A percentile compares a stretch with the other conserved stretches of the same genome.
phyloP scores from a whole-genome alignment of 2,797 vertebrate species.

The Phylloscopus collybita region DNA sequence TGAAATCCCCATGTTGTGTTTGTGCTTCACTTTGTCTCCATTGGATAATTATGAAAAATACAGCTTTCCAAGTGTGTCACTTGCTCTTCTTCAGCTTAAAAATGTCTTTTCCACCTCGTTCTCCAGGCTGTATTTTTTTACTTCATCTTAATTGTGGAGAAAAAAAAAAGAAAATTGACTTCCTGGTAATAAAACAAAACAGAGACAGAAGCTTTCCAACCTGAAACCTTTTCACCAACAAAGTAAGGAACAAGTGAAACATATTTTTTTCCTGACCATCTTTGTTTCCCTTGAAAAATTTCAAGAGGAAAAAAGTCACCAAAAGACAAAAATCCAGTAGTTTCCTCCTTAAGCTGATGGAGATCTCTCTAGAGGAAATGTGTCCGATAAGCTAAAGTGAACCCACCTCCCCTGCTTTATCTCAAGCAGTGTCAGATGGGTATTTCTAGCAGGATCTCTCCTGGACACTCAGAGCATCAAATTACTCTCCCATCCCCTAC shows the following conservation, averaged over 20 bases:
- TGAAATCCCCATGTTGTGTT: not conserved
- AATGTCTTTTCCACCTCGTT: not conserved
- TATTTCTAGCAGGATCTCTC: slow-evolving; percentile 46
- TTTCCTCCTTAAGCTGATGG: slow-evolving; percentile 44
- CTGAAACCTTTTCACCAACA: not conserved
- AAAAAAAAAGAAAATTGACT: not conserved
- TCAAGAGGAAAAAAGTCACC: not conserved
- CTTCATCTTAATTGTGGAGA: not conserved
- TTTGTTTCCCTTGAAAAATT: not conserved
- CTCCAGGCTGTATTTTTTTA: slow-evolving; percentile 19
- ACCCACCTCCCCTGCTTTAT: slow-evolving; percentile 39
- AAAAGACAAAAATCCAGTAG: slow-evolving; percentile 25
- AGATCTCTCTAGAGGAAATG: slow-evolving; percentile 65
- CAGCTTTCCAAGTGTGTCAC: not conserved
- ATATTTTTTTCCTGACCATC: not conserved
- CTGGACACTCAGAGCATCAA: slow-evolving; percentile 42
- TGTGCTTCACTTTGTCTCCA: slow-evolving; percentile 21
- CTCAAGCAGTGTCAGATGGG: slow-evolving; percentile 60
- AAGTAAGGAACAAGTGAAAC: not conserved
- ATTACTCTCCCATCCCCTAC: not conserved
- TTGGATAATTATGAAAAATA: slow-evolving; percentile 58
- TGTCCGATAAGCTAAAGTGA: slow-evolving; percentile 54
- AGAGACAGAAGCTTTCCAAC: not conserved
- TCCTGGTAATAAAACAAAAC: not conserved
- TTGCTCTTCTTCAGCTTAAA: slow-evolving; percentile 20